Percentiles rank a stretch among this genome's conserved stretches.
phyloP scores from a whole-genome alignment of 2,797 vertebrate species.

The Cirrhinus mrigala region DNA sequence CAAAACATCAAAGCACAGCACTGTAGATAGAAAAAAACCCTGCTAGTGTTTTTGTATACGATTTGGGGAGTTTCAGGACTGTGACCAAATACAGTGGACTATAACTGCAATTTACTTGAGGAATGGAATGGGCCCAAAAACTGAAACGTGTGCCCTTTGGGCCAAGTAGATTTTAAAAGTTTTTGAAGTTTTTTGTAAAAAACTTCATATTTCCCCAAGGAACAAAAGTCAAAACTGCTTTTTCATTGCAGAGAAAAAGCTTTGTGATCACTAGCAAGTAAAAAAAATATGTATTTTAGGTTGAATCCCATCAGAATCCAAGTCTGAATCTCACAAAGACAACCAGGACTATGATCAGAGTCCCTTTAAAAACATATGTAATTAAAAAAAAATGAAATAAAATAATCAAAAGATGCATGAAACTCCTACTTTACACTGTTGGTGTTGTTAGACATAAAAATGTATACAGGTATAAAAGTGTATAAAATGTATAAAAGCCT shows the following conservation, averaged over 20 bases:
- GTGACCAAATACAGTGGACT: constrained; percentile 1
- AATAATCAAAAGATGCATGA: neutral
- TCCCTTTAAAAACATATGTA: neutral
- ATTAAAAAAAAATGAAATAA: neutral
- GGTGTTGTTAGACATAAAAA: too few species aligned
- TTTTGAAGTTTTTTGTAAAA: neutral
- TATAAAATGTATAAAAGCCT: neutral
- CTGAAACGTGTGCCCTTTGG: neutral
- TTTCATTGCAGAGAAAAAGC: neutral
- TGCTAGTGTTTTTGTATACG: constrained; percentile 29
- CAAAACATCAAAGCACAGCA: constrained; percentile 56
- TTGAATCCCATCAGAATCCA: neutral
- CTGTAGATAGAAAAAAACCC: constrained; percentile 25
- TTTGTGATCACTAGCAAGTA: neutral
- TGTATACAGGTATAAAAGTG: neutral
- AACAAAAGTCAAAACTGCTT: neutral
- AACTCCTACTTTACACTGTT: neutral
- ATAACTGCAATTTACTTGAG: constrained; percentile 18
- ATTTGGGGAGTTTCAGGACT: constrained; percentile 15
- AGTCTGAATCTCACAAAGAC: neutral
- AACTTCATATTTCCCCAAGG: neutral
- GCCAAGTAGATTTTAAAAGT: neutral
- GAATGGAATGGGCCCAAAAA: constrained; percentile 4
- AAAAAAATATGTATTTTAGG: neutral
- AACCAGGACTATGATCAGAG: neutral